phyloP scores from a whole-genome alignment of 1,140 invertebrate species.

The Panonychus citri region DNA sequence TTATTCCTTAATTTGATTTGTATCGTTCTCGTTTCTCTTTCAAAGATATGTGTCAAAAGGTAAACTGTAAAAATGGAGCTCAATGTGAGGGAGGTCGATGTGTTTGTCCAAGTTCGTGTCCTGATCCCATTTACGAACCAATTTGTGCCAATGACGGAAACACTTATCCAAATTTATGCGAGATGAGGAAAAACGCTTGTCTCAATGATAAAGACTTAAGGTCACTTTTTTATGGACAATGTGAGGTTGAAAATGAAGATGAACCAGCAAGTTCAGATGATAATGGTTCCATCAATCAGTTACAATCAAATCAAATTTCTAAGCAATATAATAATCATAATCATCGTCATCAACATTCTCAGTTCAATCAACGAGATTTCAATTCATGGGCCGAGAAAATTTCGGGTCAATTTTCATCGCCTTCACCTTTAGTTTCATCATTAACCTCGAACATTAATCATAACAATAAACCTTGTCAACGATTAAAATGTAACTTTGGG shows the following conservation, averaged over 20 bases:
- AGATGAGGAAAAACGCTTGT: constrained; percentile 42
- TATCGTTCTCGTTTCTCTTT: background rate
- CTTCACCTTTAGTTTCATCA: too few species aligned
- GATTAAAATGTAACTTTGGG: constrained; percentile 11
- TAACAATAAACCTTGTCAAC: constrained; percentile 5
- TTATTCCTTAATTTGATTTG: background rate
- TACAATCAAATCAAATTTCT: too few species aligned
- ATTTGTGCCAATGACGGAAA: constrained; percentile 62
- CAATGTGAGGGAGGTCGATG: constrained; percentile 56
- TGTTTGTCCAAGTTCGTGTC: constrained; percentile 53
- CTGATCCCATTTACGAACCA: constrained; percentile 22
- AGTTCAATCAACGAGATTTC: too few species aligned
- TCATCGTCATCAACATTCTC: too few species aligned
- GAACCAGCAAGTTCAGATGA: background rate
- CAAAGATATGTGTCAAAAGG: constrained; percentile 32
- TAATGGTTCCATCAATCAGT: background rate
- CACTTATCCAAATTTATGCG: constrained; percentile 46
- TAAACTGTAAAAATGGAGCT: constrained; percentile 52
- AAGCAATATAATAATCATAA: too few species aligned
- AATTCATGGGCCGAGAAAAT: too few species aligned
- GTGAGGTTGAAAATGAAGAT: background rate
- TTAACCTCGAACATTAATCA: background rate
- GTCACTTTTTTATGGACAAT: background rate
- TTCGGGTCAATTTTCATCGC: too few species aligned
- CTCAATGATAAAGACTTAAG: constrained; percentile 32